A percentile compares a stretch with the other conserved stretches of the same genome.
phyloP scores from a whole-genome alignment of 2,113 vertebrate genomes.

The Microtus pennsylvanicus region DNA sequence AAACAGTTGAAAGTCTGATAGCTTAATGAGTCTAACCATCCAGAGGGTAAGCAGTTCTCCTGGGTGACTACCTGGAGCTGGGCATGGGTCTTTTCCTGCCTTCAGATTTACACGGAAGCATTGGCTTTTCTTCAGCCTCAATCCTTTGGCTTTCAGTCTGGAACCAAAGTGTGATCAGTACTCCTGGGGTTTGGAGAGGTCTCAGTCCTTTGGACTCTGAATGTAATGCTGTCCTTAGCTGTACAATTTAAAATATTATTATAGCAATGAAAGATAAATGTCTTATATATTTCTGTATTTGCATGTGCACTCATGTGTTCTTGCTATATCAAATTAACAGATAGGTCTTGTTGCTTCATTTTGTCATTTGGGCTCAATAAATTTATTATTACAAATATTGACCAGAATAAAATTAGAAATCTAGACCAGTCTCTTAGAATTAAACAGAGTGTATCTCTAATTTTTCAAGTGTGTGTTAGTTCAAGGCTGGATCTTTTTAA shows the following conservation, averaged over 20 bases:
- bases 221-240: not conserved
- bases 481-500: not conserved
- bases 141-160: slow-evolving; percentile 15
- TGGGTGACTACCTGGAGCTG: not conserved
- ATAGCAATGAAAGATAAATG: slow-evolving; percentile 35
- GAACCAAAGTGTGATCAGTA: not conserved
- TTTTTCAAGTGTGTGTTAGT: slow-evolving; percentile 48
- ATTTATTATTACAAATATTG: slow-evolving; percentile 56
- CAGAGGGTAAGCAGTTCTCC: not conserved
- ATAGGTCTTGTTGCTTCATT: slow-evolving; percentile 42
- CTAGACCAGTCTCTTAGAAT: slow-evolving; percentile 22
- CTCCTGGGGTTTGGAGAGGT: no score
- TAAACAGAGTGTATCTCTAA: slow-evolving; percentile 27
- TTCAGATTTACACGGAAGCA: not conserved
- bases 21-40: not conserved
- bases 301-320: not conserved
- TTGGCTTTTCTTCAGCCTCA: not conserved
- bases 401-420: slow-evolving; percentile 45
- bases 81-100: not conserved
- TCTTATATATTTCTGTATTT: not conserved
- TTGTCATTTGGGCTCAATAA: slow-evolving; percentile 41
- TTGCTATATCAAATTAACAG: slow-evolving; percentile 34
- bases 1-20: not conserved
- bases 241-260: slow-evolving; percentile 40
- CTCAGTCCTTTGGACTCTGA: no score